Evolutionary conservation across 2,113 vertebrate species (phyloP).

Genomic region (Halichoeres trimaculatus): DNA sequence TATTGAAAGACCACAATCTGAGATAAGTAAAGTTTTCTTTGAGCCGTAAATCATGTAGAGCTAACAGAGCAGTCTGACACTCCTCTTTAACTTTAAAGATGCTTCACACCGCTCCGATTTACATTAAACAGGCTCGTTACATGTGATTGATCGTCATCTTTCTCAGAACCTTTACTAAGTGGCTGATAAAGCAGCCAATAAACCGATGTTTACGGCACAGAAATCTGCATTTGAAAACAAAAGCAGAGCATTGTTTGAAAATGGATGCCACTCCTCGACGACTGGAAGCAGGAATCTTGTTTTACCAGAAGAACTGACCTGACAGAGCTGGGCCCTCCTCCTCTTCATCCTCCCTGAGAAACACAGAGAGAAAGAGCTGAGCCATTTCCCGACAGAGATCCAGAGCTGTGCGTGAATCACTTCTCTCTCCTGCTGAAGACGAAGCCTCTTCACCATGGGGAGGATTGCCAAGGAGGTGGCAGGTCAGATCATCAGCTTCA

Average conservation of each 20-base stretch:
- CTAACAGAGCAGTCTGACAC: too few relatives aligned
- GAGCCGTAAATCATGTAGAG: too few relatives aligned
- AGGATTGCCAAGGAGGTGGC: slow-evolving; percentile 82
- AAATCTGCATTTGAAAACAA: slow-evolving; percentile 28
- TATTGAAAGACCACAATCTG: too few relatives aligned
- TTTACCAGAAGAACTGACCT: slow-evolving; percentile 64
- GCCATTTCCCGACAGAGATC: slow-evolving; percentile 13
- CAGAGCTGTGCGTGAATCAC: slow-evolving; percentile 3
- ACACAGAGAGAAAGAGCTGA: slow-evolving; percentile 17
- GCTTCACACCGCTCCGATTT: background rate
- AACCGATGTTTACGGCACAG: background rate
- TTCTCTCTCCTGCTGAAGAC: slow-evolving; percentile 14
- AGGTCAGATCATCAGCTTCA: slow-evolving; percentile 88
- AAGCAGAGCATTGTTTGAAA: slow-evolving; percentile 5
- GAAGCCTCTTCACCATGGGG: slow-evolving; percentile 73
- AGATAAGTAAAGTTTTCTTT: too few relatives aligned
- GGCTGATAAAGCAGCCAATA: background rate
- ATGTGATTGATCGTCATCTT: background rate
- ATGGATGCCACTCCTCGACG: slow-evolving; percentile 49
- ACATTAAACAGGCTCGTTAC: background rate
- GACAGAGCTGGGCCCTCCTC: slow-evolving; percentile 52
- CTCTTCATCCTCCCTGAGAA: slow-evolving; percentile 33
- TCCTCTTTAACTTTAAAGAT: too few relatives aligned
- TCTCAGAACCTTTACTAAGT: slow-evolving; percentile 4
- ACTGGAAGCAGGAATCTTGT: slow-evolving; percentile 70